A percentile compares a stretch with the other conserved stretches of the same genome.
Evolutionary conservation across 2,888 invertebrate species (phyloP).

Genomic region (Campoplex nolae): DNA sequence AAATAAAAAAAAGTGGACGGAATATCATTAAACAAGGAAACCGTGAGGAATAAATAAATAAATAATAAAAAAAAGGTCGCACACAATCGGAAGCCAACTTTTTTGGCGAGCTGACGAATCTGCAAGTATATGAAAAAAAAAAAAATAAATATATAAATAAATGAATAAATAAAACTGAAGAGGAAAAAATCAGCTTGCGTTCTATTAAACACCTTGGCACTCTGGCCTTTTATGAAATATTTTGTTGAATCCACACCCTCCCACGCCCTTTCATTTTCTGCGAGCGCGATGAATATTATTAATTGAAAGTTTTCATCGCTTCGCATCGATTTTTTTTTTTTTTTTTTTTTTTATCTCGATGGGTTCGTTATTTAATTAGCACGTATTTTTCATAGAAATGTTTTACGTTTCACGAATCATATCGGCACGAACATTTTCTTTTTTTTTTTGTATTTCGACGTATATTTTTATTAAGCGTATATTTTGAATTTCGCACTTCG

Average conservation of each 20-base stretch:
- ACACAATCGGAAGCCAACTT: neutral
- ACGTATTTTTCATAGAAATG: constrained; percentile 1
- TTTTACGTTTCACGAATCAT: neutral
- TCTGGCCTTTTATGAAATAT: constrained; percentile 20
- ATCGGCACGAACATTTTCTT: neutral
- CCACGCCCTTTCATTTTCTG: neutral
- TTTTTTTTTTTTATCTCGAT: constrained; percentile 28
- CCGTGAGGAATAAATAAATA: neutral
- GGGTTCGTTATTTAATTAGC: constrained; percentile 2
- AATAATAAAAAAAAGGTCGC: neutral
- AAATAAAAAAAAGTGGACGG: neutral
- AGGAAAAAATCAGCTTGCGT: neutral
- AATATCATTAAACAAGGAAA: neutral
- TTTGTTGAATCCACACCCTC: constrained; percentile 29
- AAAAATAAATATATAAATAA: no score
- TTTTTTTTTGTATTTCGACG: no score
- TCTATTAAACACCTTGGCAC: constrained; percentile 27
- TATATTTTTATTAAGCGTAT: neutral
- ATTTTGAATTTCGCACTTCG: no score
- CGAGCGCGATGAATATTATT: constrained; percentile 39
- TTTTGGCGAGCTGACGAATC: neutral
- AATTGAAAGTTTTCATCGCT: constrained; percentile 11
- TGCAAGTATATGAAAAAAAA: constrained; percentile 3
- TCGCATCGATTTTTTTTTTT: neutral
- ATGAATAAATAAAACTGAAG: neutral